These are phyloP conservation scores for Amiota minor DNA, from an alignment of 2,888 invertebrate genomes.

Conservation along the genomic window DNA sequence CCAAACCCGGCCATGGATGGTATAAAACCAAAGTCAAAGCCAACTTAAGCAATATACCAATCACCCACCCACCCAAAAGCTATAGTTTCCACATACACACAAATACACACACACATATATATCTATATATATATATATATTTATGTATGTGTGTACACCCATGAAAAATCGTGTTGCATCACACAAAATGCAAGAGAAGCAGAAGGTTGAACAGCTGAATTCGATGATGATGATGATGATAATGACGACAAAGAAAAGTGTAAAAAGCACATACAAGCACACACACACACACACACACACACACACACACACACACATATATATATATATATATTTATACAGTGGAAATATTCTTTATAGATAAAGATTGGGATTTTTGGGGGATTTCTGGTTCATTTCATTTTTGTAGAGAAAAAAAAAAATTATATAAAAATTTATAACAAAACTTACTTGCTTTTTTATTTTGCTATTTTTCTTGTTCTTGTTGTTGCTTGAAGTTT, in stretches of 20 bases:
- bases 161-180: no score
- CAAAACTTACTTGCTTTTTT: neutral
- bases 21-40: neutral
- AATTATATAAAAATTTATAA: neutral
- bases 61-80: conserved; percentile 6
- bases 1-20: neutral
- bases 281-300: conserved; percentile 28
- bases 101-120: conserved; percentile 18
- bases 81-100: neutral
- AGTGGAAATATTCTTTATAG: neutral
- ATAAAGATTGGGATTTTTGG: neutral
- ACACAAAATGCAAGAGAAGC: conserved; percentile 38
- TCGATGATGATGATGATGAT: neutral
- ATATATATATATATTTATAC: neutral
- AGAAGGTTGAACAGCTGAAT: conserved; percentile 21
- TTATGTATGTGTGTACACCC: conserved; percentile 22
- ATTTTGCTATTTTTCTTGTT: neutral
- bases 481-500: neutral
- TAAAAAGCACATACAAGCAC: conserved; percentile 17
- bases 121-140: conserved; percentile 15
- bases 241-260: neutral
- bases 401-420: no score
- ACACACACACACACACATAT: conserved; percentile 27
- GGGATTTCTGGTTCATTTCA: neutral
- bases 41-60: neutral